Evolutionary conservation across 2,797 vertebrate species (phyloP).

Genomic region (Sebastes taczanowskii): DNA sequence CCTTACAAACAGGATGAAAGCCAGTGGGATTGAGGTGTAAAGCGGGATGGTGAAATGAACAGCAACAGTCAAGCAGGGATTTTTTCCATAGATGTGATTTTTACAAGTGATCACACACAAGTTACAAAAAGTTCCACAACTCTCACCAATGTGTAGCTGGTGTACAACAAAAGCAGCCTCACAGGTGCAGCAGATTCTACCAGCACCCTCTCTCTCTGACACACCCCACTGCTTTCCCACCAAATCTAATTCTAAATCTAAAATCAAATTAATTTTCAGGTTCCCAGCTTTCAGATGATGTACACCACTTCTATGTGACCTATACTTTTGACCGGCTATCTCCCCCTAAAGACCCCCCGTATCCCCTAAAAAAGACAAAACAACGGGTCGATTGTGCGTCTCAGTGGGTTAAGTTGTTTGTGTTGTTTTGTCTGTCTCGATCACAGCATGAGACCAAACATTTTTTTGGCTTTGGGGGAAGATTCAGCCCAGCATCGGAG

Average conservation of each 20-base stretch:
- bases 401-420: background rate
- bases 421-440: background rate
- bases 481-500: constrained; percentile 91
- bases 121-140: background rate
- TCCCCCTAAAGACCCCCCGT: too few species aligned
- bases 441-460: constrained; percentile 91
- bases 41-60: background rate
- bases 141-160: background rate
- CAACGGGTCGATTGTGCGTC: too few species aligned
- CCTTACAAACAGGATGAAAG: background rate
- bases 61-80: background rate
- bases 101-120: background rate
- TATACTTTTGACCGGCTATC: too few species aligned
- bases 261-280: too few species aligned
- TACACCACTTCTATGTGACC: too few species aligned
- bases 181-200: background rate
- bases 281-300: too few species aligned
- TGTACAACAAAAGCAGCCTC: background rate
- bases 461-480: constrained; percentile 90
- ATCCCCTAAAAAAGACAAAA: too few species aligned
- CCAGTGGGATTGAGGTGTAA: background rate
- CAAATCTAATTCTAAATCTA: too few species aligned
- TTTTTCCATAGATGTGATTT: background rate
- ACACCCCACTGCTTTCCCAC: background rate
- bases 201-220: background rate